Base-by-base conservation (phyloP, 2,888 invertebrate species). In the Amitus sp. region DNA sequence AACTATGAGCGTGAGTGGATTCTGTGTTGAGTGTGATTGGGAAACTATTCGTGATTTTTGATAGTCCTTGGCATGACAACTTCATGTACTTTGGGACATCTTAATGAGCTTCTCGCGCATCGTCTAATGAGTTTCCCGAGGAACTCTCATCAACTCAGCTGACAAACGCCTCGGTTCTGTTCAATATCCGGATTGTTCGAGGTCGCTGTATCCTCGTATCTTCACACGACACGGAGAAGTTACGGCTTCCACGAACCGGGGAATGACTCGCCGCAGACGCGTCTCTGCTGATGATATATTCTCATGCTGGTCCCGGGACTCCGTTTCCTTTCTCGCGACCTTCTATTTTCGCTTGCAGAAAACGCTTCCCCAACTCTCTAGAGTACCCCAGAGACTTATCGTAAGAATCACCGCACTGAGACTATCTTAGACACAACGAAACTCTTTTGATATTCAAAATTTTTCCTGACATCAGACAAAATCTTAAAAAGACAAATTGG, bases 271-370 rank as follows among this genome's bases (percentile, higher is more conserved):
- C 66, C 62, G 59, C 61, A 70, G 69, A 73, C 73, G 66, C 68
- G 67, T 73, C 52, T 60, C 49, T 57, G 60, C 18, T 39, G 57
- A 62, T 73, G 70, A 73, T 76, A 73, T 74, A 72, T 74, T 67
- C 65, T 50, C 62, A 51, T n/a, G n/a, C 57, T 40, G 42, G 60
- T 57, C 47, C 62, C 56, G 34, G 34, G 18, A 47, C 34, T 37
- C 37, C 15, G 4, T 15, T 15, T 13, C 15, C 20, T 17, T 27
- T 12, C 45, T 2, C 19, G 27, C 19, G 37, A 37, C 37, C 13
- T 15, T 37, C 37, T 37, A 37, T 37, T 37, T 37, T 13, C 37
- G 15, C 37, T 56, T 13, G 17, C 30, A 20, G 9, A 10, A 17
- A 56, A 50, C 53, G 56, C 52, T 61, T 37, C 37, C 17, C 20